These are phyloP conservation scores for Bombylius discolor DNA, from an alignment of 2,888 invertebrate genomes.

Conservation along the genomic window DNA sequence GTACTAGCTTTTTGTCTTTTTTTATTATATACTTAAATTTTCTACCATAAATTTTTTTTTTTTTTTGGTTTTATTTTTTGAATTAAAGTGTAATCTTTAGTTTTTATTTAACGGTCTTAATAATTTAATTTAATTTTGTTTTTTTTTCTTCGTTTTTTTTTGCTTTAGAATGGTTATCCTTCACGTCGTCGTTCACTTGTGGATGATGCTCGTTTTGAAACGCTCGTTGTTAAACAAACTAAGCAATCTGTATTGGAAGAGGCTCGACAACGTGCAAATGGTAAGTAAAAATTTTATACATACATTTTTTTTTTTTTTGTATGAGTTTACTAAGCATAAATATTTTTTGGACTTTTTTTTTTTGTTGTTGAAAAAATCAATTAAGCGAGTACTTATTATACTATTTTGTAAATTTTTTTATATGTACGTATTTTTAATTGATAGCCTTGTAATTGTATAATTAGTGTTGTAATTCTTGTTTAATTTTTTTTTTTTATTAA, in stretches of 20 bases:
- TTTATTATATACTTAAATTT: no score
- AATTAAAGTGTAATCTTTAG: no score
- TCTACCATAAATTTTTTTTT: no score
- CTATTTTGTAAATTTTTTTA: no score
- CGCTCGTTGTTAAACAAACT: conserved; percentile 87
- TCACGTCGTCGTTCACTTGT: conserved; percentile 90
- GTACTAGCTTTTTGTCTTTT: no score
- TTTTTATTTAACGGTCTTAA: not conserved
- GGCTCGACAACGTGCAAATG: conserved; percentile 77
- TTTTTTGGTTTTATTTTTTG: no score
- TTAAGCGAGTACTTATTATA: no score
- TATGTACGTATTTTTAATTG: no score
- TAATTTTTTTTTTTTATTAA: no score
- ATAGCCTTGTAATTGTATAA: no score
- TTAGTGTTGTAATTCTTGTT: no score
- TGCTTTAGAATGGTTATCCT: conserved; percentile 87
- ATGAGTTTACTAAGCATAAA: not conserved
- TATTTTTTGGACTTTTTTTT: conserved; percentile 5
- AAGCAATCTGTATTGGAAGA: conserved; percentile 86
- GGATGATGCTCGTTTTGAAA: conserved; percentile 95
- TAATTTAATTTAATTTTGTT: conserved; percentile 8
- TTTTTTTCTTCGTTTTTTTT: conserved; percentile 18
- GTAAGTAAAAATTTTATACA: conserved; percentile 40
- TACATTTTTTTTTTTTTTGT: conserved; percentile 1
- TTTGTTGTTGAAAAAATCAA: conserved; percentile 1